These are phyloP conservation scores for Andrena trimmerana DNA, from an alignment of 2,888 invertebrate species.

Conservation along the genomic window DNA sequence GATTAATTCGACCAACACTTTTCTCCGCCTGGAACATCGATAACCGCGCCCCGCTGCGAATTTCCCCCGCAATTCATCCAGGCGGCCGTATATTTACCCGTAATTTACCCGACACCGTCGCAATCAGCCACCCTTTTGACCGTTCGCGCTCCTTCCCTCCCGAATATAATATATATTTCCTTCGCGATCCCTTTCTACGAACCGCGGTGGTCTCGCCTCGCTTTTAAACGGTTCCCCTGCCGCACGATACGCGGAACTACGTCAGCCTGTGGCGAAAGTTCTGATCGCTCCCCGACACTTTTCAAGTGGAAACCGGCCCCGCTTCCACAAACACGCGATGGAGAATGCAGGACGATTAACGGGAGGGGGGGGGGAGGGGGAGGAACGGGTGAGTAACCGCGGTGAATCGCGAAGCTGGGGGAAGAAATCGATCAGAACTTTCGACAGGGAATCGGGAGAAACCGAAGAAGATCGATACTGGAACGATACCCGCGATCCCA, in stretches of 20 bases:
- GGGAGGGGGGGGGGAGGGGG: too few relatives aligned
- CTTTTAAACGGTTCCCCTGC: too few relatives aligned
- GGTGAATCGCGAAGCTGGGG: too few relatives aligned
- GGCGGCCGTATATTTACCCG: conserved; percentile 13
- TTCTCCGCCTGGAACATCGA: neutral
- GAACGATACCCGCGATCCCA: too few relatives aligned
- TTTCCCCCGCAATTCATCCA: conserved; percentile 16
- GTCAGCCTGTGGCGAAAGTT: too few relatives aligned
- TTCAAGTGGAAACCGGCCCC: neutral
- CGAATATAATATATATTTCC: neutral
- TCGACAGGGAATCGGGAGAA: too few relatives aligned
- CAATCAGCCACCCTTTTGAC: conserved; percentile 20
- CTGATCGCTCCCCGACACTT: neutral
- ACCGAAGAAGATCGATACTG: too few relatives aligned
- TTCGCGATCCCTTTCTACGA: neutral
- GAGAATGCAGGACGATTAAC: too few relatives aligned
- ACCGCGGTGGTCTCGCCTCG: neutral
- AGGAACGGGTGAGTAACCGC: too few relatives aligned
- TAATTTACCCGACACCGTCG: conserved; percentile 10
- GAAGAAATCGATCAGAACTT: too few relatives aligned
- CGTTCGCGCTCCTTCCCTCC: neutral
- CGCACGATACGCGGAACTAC: too few relatives aligned
- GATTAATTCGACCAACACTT: conserved; percentile 2
- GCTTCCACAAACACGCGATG: too few relatives aligned
- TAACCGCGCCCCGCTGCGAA: neutral